phyloP scores from a whole-genome alignment of 2,113 vertebrate genomes.

The Syngnathus floridae region DNA sequence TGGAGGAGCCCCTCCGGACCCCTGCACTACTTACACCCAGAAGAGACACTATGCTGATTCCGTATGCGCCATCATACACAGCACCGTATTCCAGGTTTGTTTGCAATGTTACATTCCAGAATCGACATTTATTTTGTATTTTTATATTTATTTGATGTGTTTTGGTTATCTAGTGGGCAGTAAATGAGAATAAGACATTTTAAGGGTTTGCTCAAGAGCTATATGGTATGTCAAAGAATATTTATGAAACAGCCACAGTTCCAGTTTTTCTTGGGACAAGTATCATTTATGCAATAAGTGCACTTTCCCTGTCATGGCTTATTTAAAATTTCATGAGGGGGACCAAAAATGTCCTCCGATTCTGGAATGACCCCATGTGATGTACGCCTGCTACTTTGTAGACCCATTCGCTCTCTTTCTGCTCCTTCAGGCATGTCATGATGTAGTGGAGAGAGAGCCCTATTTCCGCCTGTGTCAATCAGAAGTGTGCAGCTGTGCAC shows the following conservation, averaged over 20 bases:
- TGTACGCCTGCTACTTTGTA: neutral
- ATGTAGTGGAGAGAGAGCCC: slow-evolving; percentile 74
- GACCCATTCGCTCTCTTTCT: neutral
- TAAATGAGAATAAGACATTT: too few relatives aligned
- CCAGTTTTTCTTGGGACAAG: too few relatives aligned
- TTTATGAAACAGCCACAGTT: too few relatives aligned
- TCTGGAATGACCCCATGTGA: neutral
- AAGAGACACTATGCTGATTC: slow-evolving; percentile 65
- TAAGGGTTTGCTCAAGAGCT: too few relatives aligned
- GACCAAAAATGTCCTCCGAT: neutral
- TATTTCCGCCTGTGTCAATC: slow-evolving; percentile 72
- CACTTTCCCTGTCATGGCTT: neutral
- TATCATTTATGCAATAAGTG: too few relatives aligned
- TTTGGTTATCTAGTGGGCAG: neutral
- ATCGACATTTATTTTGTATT: neutral
- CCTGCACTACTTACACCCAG: slow-evolving; percentile 72
- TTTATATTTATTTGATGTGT: neutral
- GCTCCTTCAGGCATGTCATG: slow-evolving; percentile 73
- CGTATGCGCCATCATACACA: slow-evolving; percentile 71
- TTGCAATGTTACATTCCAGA: neutral
- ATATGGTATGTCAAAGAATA: too few relatives aligned
- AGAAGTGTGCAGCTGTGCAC: slow-evolving; percentile 73
- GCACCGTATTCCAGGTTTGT: slow-evolving; percentile 76
- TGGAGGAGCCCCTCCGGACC: slow-evolving; percentile 17
- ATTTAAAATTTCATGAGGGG: neutral